Evolutionary conservation across 1,140 invertebrate genomes (phyloP), one percentile per base, ranked within the genome.

Genomic region (Anoplophora glabripennis): DNA sequence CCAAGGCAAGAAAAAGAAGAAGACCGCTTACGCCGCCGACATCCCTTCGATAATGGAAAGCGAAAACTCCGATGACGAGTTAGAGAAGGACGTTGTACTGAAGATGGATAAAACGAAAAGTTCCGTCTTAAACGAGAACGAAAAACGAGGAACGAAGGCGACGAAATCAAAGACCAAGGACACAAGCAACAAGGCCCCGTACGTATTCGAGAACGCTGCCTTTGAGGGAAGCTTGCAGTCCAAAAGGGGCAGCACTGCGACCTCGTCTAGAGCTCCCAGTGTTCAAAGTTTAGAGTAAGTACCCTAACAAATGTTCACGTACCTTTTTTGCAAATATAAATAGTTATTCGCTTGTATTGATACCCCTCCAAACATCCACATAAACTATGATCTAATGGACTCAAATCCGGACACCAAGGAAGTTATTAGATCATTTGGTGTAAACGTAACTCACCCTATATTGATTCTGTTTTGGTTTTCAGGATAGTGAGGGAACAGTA

Each of bases 401-500:
- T n/a, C n/a, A n/a, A n/a, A n/a, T n/a, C n/a, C n/a, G n/a, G n/a
- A n/a, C n/a, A n/a, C n/a, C n/a, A n/a, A n/a, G n/a, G n/a, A n/a
- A n/a, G n/a, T n/a, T n/a, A n/a, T n/a, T n/a, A n/a, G n/a, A n/a
- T n/a, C n/a, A n/a, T n/a, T n/a, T n/a, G n/a, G n/a, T n/a, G n/a
- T 21, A 3, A 38, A 1, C 5, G 10, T 38, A 14, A 36, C 12
- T 52, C 14, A 51, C 8, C 15, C 35, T 17, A 3, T 17, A 18
- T 12, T 28, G 44, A 28, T 42, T 8, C 4, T 21, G 2, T 45
- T 14, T 56, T 38, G 46, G 0, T 48, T 64, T 67, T 42, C 38
- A 67, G 65, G 14, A 48, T 62, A 8, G 53, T 59, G n/a, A 21
- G 36, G 17, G 65, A 67, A 49, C 65, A 67, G 42, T 67, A 67